phyloP scores from a whole-genome alignment of 2,113 vertebrate species.

The Megaleporinus macrocephalus region DNA sequence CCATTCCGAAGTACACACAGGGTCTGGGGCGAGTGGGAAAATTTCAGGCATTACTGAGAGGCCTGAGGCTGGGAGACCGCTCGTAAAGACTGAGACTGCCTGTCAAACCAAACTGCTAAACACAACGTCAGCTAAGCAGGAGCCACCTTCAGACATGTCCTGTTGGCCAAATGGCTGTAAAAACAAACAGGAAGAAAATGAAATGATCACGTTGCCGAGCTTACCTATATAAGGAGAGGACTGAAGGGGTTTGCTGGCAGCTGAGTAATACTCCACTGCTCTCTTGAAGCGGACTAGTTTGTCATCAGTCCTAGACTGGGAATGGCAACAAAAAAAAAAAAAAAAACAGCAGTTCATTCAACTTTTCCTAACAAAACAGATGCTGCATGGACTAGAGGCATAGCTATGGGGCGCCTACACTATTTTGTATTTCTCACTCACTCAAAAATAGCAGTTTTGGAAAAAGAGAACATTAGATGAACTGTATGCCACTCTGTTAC shows the following conservation, averaged over 20 bases:
- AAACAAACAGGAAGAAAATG: neutral
- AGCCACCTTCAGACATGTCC: neutral
- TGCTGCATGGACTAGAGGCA: neutral
- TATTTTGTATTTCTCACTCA: neutral
- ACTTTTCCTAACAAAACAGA: neutral
- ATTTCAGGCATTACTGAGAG: constrained; percentile 62
- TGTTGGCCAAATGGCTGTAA: neutral
- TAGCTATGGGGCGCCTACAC: neutral
- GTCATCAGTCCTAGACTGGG: constrained; percentile 92
- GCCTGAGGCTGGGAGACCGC: constrained; percentile 25
- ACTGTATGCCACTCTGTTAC: too few species aligned
- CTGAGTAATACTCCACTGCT: constrained; percentile 93
- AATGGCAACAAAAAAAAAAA: constrained; percentile 51
- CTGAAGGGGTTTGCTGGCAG: constrained; percentile 85
- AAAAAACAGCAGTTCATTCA: neutral
- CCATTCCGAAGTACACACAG: constrained; percentile 61
- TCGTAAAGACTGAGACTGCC: constrained; percentile 39
- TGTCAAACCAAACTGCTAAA: constrained; percentile 34
- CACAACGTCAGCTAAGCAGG: neutral
- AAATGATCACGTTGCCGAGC: constrained; percentile 1
- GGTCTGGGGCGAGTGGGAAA: constrained; percentile 53
- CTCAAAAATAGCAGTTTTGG: neutral
- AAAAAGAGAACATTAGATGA: too few species aligned
- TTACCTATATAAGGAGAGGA: constrained; percentile 77
- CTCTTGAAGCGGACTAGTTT: constrained; percentile 94